Evolutionary conservation across 2,888 invertebrate species (phyloP).

Genomic region (Mechanitis messenoides): DNA sequence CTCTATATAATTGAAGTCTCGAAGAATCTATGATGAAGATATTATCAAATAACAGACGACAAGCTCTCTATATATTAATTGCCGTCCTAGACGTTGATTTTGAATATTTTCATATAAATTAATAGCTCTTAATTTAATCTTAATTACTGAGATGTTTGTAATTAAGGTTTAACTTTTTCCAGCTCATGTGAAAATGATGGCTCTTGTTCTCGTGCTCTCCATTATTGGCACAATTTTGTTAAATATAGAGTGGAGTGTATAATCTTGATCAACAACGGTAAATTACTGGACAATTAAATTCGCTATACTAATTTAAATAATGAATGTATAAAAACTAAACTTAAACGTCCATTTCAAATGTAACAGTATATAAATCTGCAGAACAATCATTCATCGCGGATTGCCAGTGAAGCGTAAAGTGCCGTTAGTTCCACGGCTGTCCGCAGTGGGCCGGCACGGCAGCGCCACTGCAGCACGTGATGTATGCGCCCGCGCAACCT

Average conservation of each 20-base stretch:
- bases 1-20: not conserved
- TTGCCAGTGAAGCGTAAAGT: constrained; percentile 53
- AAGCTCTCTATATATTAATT: not conserved
- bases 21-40: not conserved
- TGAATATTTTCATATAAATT: no score
- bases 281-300: no score
- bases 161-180: constrained; percentile 15
- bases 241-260: constrained; percentile 5
- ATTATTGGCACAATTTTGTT: constrained; percentile 18
- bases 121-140: no score
- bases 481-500: constrained; percentile 63
- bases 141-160: constrained; percentile 14
- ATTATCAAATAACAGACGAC: not conserved
- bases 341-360: constrained; percentile 5
- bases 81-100: no score
- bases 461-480: constrained; percentile 70
- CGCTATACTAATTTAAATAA: not conserved
- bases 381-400: constrained; percentile 27
- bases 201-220: constrained; percentile 20
- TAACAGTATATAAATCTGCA: constrained; percentile 15
- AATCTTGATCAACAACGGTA: no score
- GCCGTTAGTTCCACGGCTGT: constrained; percentile 53
- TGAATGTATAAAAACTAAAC: not conserved
- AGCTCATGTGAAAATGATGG: constrained; percentile 16
- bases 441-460: constrained; percentile 49